Evolutionary conservation across 2,113 vertebrate genomes (phyloP).

Genomic region (Sorex araneus): DNA sequence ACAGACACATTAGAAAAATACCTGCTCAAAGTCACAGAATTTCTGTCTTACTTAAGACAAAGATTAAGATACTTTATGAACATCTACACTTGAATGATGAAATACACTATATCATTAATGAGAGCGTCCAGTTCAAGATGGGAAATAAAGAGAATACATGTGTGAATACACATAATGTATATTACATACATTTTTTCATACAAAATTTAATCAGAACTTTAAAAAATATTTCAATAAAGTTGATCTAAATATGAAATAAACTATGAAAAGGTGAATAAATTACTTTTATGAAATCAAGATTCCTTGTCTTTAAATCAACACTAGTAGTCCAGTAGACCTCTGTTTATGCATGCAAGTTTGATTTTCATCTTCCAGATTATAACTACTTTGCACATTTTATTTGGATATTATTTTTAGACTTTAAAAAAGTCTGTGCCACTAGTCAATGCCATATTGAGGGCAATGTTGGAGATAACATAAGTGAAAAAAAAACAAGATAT

Average conservation of each 20-base stretch:
- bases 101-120: background rate
- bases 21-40: background rate
- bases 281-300: background rate
- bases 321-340: background rate
- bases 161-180: too few relatives aligned
- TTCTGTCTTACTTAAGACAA: background rate
- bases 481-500: background rate
- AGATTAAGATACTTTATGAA: background rate
- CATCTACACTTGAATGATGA: background rate
- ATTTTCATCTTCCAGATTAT: background rate
- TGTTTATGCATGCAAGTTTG: background rate
- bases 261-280: constrained; percentile 3
- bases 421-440: background rate
- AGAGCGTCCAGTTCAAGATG: background rate
- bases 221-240: background rate
- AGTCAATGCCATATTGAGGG: too few relatives aligned
- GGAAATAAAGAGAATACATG: background rate
- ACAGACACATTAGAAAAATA: background rate
- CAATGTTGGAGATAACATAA: background rate
- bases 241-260: constrained; percentile 42
- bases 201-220: background rate
- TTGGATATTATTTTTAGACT: constrained; percentile 10
- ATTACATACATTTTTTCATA: background rate
- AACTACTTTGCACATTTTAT: constrained; percentile 21
- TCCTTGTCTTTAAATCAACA: constrained; percentile 6